Evolutionary conservation across 2,797 vertebrate species (phyloP).

Genomic region (Pseudocheirus occidentalis): DNA sequence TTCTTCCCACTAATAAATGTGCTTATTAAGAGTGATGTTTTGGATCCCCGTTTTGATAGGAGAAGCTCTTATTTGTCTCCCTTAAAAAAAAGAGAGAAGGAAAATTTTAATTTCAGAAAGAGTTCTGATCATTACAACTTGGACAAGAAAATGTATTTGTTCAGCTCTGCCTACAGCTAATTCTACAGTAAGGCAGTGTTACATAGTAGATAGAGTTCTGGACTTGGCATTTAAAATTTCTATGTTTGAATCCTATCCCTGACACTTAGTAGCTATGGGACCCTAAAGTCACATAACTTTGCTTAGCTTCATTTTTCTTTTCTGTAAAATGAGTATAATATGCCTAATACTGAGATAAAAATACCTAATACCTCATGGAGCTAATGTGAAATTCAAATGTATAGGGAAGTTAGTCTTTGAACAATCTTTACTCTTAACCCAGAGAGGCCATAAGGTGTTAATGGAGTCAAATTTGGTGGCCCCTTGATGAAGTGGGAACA

Average conservation of each 20-base stretch:
- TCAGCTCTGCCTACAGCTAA: neutral
- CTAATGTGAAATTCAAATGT: neutral
- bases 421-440: neutral
- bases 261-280: neutral
- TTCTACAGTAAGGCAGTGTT: neutral
- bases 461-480: neutral
- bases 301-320: neutral
- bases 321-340: neutral
- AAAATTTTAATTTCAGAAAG: conserved; percentile 36
- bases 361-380: neutral
- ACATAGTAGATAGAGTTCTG: neutral
- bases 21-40: conserved; percentile 54
- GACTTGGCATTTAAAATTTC: neutral
- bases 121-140: neutral
- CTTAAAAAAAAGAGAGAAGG: neutral
- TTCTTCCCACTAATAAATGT: conserved; percentile 73
- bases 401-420: neutral
- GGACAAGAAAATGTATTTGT: neutral
- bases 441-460: neutral
- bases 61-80: conserved; percentile 41
- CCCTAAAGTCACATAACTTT: neutral
- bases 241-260: neutral
- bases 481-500: neutral
- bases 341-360: neutral
- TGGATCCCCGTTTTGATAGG: conserved; percentile 51